Evolutionary conservation across 1,140 invertebrate species (phyloP), one percentile per base, ranked within the genome.

Genomic region (Glomeris maerens): DNA sequence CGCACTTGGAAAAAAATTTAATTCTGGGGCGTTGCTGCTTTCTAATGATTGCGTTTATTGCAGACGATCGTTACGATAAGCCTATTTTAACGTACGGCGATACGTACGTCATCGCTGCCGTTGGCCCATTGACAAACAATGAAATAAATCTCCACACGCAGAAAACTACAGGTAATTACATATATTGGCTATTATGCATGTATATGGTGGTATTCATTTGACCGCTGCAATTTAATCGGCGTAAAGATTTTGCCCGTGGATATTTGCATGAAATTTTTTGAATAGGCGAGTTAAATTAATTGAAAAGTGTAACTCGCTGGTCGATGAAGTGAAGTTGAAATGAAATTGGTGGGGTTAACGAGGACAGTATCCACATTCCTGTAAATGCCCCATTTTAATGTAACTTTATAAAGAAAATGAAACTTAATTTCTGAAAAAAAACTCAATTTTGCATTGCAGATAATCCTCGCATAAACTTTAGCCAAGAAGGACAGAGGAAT

Each of bases 21-120:
- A 36, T 36, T 36, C 17, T 36, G 10, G 31, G 31, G 31, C 17
- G 2, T 20, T 7, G 27, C 36, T n/a, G n/a, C n/a, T n/a, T n/a
- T n/a, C n/a, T n/a, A n/a, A n/a, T n/a, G n/a, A n/a, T n/a, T n/a
- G n/a, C n/a, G n/a, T 53, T 7, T 42, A 29, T 47, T 14, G 36
- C 27, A 53, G 58, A 53, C 42, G 54, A 56, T 31, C 42, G 47
- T 40, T 51, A 58, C 31, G 63, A 46, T 76, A 81, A 1, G 66
- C 67, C 1, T 69, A 78, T 63, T 28, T 41, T 55, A 22, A 28
- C 52, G 4, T 55, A 54, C 27, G 70, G 75, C 0, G 76, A 82
- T 21, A 77, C 80, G 7, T 79, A 77, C 17, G 78, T 91, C 1
- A 85, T 92, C n/a, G 87, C 86, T 0, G 87, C 88, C 13, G 84